Conservation (phyloP, 1,140 invertebrate species). For the Micrasema longulum region DNA sequence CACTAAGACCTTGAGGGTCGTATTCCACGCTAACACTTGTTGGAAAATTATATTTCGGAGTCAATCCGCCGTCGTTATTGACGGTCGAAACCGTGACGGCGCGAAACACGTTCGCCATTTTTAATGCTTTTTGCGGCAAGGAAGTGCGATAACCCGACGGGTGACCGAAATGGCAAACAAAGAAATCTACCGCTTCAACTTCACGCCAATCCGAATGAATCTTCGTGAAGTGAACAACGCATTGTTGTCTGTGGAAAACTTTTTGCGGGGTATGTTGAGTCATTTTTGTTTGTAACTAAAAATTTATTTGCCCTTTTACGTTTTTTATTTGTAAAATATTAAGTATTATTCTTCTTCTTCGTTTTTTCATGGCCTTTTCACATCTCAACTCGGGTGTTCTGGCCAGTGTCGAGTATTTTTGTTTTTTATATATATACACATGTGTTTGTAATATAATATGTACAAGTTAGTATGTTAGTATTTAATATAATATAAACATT, state of each 20-base stretch:
- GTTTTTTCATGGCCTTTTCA: too few relatives aligned
- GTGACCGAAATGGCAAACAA: conserved; percentile 41
- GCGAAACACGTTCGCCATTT: conserved; percentile 80
- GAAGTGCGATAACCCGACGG: conserved; percentile 28
- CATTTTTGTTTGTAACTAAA: too few relatives aligned
- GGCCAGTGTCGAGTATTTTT: too few relatives aligned
- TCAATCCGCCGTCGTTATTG: conserved; percentile 75
- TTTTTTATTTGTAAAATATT: too few relatives aligned
- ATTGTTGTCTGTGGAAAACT: conserved; percentile 12
- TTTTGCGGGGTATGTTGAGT: neutral
- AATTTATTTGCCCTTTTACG: too few relatives aligned
- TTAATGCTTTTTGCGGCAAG: conserved; percentile 55
- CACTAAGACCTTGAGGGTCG: conserved; percentile 80
- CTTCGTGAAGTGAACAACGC: conserved; percentile 4
- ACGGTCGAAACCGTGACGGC: conserved; percentile 76
- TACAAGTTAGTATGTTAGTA: too few relatives aligned
- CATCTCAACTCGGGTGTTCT: too few relatives aligned
- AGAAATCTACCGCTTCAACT: conserved; percentile 42
- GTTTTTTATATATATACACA: too few relatives aligned
- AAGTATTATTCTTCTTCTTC: too few relatives aligned
- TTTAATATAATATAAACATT: too few relatives aligned
- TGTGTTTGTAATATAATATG: too few relatives aligned
- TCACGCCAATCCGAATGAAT: conserved; percentile 33
- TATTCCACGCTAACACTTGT: conserved; percentile 79
- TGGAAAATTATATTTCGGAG: conserved; percentile 76